Percentiles rank a stretch among this genome's conserved stretches.
Conservation (phyloP, 2,113 vertebrate species). For the Eulemur rufifrons region DNA sequence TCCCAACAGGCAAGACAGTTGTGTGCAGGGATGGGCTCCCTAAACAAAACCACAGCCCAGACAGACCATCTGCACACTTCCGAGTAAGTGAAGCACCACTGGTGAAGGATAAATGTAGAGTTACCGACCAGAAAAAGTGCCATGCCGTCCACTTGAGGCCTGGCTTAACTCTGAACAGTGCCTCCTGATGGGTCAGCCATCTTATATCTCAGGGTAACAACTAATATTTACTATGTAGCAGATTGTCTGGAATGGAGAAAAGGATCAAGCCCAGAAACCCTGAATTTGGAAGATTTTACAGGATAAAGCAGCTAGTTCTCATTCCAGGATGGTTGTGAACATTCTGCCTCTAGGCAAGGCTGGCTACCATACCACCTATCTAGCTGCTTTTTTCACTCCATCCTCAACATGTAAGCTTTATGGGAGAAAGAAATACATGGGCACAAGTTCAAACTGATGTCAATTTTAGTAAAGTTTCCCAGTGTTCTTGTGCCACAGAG, state of each 20-base stretch:
- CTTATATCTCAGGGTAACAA: neutral
- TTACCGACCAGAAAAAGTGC: neutral
- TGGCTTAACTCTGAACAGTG: neutral
- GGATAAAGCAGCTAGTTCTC: neutral
- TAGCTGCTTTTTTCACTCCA: neutral
- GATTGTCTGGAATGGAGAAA: neutral
- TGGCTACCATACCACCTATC: neutral
- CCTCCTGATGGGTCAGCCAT: neutral
- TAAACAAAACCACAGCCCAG: neutral
- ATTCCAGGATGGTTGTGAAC: slow-evolving; percentile 3
- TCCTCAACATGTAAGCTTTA: neutral
- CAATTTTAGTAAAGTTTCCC: neutral
- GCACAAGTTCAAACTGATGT: slow-evolving; percentile 1
- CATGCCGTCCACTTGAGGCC: neutral
- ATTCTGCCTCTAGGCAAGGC: neutral
- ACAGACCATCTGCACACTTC: neutral
- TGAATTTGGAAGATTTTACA: neutral
- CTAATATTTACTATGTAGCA: neutral
- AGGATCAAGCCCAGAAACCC: neutral
- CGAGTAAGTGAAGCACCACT: neutral
- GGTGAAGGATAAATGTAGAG: neutral
- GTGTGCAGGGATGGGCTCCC: neutral
- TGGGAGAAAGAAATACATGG: neutral
- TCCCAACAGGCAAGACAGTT: neutral
- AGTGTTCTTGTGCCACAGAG: neutral